A percentile compares a stretch with the other conserved stretches of the same genome.
Evolutionary conservation across 35 echinoderm and acorn worm species (phyloP).

Genomic region (Heliocidaris tuberculata): DNA sequence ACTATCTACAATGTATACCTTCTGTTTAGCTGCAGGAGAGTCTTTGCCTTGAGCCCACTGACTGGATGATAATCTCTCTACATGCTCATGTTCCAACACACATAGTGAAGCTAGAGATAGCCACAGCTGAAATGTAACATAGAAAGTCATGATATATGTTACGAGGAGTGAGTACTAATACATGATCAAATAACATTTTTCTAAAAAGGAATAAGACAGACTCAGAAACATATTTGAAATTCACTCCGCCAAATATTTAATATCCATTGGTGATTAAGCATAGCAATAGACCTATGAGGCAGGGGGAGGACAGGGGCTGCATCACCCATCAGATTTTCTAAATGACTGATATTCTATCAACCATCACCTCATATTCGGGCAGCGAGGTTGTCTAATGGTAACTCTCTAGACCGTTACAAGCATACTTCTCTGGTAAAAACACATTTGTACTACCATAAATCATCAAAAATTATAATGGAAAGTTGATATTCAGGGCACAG

Average conservation of each 20-base stretch:
- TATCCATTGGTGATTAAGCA: background rate
- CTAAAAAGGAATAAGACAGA: too few species aligned
- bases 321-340: too few species aligned
- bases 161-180: background rate
- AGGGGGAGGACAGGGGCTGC: too few species aligned
- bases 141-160: background rate
- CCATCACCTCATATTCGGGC: background rate
- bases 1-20: slow-evolving; percentile 47
- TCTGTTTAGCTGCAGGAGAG: slow-evolving; percentile 75
- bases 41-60: slow-evolving; percentile 76
- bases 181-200: background rate
- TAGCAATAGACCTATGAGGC: background rate
- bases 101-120: slow-evolving; percentile 88
- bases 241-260: background rate
- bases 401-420: too few species aligned
- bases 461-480: too few species aligned
- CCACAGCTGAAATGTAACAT: slow-evolving; percentile 69
- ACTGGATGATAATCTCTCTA: slow-evolving; percentile 90
- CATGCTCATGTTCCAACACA: slow-evolving; percentile 92
- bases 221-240: too few species aligned
- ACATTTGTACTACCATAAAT: too few species aligned
- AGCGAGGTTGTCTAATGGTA: too few species aligned
- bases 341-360: too few species aligned
- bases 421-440: too few species aligned
- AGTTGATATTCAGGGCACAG: too few species aligned